A percentile compares a stretch with the other conserved stretches of the same genome.
Conservation (phyloP, 1,140 invertebrate species). For the Lepidurus apus region DNA sequence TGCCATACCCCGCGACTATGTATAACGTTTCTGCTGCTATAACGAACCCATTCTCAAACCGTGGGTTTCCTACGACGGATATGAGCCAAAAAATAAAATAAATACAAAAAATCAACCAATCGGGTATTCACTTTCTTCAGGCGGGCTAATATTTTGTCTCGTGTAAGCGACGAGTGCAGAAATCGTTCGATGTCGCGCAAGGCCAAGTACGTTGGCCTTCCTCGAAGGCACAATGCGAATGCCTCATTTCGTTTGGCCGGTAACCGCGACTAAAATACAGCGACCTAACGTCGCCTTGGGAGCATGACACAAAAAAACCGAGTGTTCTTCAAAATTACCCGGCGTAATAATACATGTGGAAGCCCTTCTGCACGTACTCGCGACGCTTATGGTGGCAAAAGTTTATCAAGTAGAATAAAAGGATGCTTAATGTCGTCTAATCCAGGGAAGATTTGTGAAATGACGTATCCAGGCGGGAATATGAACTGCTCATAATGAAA, state of each 20-base stretch:
- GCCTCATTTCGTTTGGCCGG: not conserved
- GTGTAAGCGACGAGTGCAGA: not conserved
- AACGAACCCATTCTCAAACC: no score
- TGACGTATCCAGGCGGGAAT: conserved; percentile 14
- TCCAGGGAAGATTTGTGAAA: conserved; percentile 22
- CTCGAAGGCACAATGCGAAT: not conserved
- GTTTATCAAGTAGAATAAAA: not conserved
- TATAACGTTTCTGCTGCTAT: no score
- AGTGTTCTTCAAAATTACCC: conserved; percentile 1
- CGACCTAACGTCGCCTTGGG: not conserved
- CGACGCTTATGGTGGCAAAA: not conserved
- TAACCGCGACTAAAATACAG: not conserved
- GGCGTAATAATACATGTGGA: not conserved
- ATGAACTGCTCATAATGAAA: conserved; percentile 19
- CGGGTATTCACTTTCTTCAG: no score
- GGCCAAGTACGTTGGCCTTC: not conserved
- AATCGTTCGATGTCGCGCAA: not conserved
- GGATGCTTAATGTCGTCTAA: conserved; percentile 7
- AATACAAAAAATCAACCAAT: no score
- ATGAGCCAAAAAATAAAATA: no score
- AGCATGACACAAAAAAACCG: not conserved
- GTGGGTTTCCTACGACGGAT: no score
- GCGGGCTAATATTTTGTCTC: not conserved
- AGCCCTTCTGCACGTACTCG: not conserved
- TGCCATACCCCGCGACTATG: not conserved